Base-by-base conservation (phyloP, 64 coral and sea anemone species). In the Orbicella faveolata region DNA sequence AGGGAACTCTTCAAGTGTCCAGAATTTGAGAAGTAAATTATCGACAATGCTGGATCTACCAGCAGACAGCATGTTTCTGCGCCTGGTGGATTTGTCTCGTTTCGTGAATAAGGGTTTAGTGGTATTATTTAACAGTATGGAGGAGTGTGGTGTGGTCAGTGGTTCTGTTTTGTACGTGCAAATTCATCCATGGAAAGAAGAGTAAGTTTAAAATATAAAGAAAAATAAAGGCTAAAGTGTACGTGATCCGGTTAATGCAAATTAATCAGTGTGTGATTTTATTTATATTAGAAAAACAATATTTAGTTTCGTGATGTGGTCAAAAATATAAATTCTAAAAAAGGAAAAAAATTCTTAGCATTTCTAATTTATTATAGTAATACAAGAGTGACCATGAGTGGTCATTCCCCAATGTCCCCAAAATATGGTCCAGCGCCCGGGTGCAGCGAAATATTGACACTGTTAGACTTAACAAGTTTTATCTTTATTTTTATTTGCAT, bases 81-180 rank as follows among this genome's bases (percentile, higher is more conserved):
- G 82, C 5, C 18, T 33, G 0, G 41, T 85, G 6, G 64, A 85
- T 36, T 3, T 72, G 39, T 21, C 65, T 12, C 57, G 34, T 53
- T 73, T 21, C 52, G 13, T 72, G 4, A 85, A 85, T 72, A 85
- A 54, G 19, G 36, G 36, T 15, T 66, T 85, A 15, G 82, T 8
- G 9, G 9, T 10, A 41, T 68, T 33, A 14, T 51, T 72, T 15
- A 73, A 85, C 44, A 85, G 63, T 51, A 72, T 85, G 65, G 82
- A 85, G 36, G 82, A 85, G 7, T 85, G 5, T 44, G 21, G 82
- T 73, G 82, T 85, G 20, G 72, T 0, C 12, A 69, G 36, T 52
- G 82, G 82, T 72, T 67, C 82, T 26, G 82, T 85, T 41, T 14
- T 85, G 36, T 85, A 52, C 41, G 82, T 85, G 65, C 82, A 85